A percentile compares a stretch with the other conserved stretches of the same genome.
Evolutionary conservation across 2,113 vertebrate genomes (phyloP).

Genomic region (Oenanthe melanoleuca): DNA sequence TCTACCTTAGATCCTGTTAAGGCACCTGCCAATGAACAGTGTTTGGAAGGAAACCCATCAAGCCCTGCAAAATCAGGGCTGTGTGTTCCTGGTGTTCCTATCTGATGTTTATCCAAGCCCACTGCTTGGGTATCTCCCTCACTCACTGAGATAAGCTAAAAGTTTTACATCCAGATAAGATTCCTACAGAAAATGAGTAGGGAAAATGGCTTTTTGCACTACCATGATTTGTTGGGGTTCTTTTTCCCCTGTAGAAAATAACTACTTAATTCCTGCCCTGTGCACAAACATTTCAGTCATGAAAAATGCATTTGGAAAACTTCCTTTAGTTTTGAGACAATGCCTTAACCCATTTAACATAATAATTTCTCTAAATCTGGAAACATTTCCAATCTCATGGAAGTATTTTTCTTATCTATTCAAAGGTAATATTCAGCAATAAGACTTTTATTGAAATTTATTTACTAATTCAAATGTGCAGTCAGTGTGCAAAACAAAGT

Average conservation of each 20-base stretch:
- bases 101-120: fast-evolving
- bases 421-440: neutral
- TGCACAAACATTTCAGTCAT: neutral
- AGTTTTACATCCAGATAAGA: too few species aligned
- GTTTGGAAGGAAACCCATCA: fast-evolving
- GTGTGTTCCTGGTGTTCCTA: neutral
- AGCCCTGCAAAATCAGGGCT: fast-evolving
- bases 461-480: neutral
- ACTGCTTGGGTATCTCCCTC: neutral
- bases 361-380: neutral
- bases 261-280: neutral
- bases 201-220: neutral
- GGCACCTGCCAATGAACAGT: fast-evolving
- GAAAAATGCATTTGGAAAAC: neutral
- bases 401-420: neutral
- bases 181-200: neutral
- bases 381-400: neutral
- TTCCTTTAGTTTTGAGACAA: neutral
- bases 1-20: fast-evolving
- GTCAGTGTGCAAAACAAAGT: neutral
- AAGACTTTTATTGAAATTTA: neutral
- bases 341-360: fast-evolving
- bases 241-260: neutral
- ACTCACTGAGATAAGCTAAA: neutral
- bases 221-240: too few species aligned